Evolutionary conservation across 1,140 invertebrate genomes (phyloP), one percentile per base, ranked within the genome.

Genomic region (Bombus superbus): DNA sequence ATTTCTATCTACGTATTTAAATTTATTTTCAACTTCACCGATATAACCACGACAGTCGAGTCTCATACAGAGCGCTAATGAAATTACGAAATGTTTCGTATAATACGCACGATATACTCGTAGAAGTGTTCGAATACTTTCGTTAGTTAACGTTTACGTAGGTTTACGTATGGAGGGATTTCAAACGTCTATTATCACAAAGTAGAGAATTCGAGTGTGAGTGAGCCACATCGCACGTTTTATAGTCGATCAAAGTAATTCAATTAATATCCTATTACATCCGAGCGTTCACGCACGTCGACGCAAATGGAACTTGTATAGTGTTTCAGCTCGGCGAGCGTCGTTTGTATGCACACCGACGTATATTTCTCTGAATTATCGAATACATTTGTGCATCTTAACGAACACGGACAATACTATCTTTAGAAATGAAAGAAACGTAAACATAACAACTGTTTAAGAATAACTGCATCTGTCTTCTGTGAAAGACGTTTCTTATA

Each of bases 201-300:
- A 82, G 13, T 53, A 11, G 6, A 47, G 53, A n/a, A 25, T 57
- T 66, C 53, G 28, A 62, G 53, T 9, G 15, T 57, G 25, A 18
- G 40, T 25, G 62, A 35, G 62, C 42, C n/a, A 53, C 59, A 62
- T 13, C 59, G 59, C 22, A 38, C 59, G 75, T 69, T 77, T 69
- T 83, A 83, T 44, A 35, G 47, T 42, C 64, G 44, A 85, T 78
- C 66, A 59, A 57, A 44, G 40, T 47, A 18, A 59, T 38, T 79
- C 57, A 32, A 84, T 81, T 81, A 85, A 81, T 85, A 85, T 73
- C 77, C 42, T 53, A 85, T 85, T 73, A 85, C 57, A 40, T 3
- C 18, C 53, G 5, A 35, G 10, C 53, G 32, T 68, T 77, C 73
- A 66, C 62, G 59, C 44, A 62, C 40, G 40, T 72, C 66, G 42